A percentile compares a stretch with the other conserved stretches of the same genome.
These are phyloP conservation scores for Ellobius talpinus DNA, from an alignment of 2,113 vertebrate species.

Conservation along the genomic window DNA sequence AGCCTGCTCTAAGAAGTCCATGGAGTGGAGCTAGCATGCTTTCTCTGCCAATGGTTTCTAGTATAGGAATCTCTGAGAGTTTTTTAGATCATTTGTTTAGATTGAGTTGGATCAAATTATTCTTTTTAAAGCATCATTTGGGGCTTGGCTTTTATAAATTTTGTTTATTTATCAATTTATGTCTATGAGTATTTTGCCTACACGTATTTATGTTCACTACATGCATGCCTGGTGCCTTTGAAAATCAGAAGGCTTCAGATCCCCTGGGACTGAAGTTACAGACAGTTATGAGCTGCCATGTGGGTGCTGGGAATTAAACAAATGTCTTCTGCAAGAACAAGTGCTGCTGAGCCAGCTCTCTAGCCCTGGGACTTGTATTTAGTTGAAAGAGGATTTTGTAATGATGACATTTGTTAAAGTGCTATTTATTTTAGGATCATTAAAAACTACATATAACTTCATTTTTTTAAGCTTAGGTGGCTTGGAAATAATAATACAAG, in stretches of 20 bases:
- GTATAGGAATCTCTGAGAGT: background rate
- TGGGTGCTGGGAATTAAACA: background rate
- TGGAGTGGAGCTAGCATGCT: background rate
- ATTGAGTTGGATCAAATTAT: conserved; percentile 14
- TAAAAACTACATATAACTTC: background rate
- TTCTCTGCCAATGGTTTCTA: background rate
- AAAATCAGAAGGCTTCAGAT: background rate
- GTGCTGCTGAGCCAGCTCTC: background rate
- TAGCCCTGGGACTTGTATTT: conserved; percentile 27
- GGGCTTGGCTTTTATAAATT: background rate
- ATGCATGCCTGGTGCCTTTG: background rate
- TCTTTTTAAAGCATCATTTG: background rate
- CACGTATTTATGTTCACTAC: background rate
- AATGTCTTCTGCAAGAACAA: background rate
- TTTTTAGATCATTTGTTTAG: background rate
- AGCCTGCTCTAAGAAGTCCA: background rate
- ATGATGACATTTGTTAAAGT: background rate
- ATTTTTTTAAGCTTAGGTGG: conserved; percentile 45
- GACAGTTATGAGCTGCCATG: background rate
- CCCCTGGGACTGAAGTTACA: background rate
- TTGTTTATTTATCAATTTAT: background rate
- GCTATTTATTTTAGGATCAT: conserved; percentile 2
- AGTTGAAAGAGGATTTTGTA: conserved; percentile 32
- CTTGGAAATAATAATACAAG: conserved; percentile 1
- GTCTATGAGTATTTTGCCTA: background rate